A percentile compares a stretch with the other conserved stretches of the same genome.
phyloP scores from a whole-genome alignment of 30 jellyfish, hydroid and myxozoan species.

The Mastigias papua region DNA sequence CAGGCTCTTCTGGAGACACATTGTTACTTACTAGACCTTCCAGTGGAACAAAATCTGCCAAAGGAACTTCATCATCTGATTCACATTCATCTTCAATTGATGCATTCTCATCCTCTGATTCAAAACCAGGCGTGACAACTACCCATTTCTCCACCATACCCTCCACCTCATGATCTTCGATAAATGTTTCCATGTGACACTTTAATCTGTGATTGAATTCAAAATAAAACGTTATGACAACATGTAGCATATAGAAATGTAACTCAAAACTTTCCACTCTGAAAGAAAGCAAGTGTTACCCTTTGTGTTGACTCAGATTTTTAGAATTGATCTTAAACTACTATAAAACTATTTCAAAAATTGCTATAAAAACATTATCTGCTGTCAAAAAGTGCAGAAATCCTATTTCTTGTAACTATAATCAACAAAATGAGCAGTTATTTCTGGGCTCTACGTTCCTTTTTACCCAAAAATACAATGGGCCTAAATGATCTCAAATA shows the following conservation, averaged over 20 bases:
- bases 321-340: constrained; percentile 17
- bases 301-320: constrained; percentile 3
- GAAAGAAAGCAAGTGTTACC: not conserved
- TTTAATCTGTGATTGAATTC: not conserved
- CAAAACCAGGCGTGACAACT: constrained; percentile 60
- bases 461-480: not conserved
- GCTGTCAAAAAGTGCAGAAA: not conserved
- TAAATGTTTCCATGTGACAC: constrained; percentile 30
- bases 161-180: constrained; percentile 61
- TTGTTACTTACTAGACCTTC: constrained; percentile 20
- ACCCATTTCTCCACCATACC: constrained; percentile 62
- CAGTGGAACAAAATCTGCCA: constrained; percentile 51
- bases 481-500: constrained; percentile 15
- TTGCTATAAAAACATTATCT: not conserved
- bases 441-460: constrained; percentile 14
- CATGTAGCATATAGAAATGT: not conserved
- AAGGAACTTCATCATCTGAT: constrained; percentile 56
- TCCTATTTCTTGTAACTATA: constrained; percentile 25
- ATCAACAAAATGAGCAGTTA: constrained; percentile 6
- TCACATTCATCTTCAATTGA: constrained; percentile 48
- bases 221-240: not conserved
- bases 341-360: constrained; percentile 5
- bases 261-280: not conserved
- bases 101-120: constrained; percentile 60
- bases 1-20: too few species aligned